Percentiles rank a stretch among this genome's conserved stretches.
These are phyloP conservation scores for Sinonovacula constricta DNA, from an alignment of 1,140 invertebrate species.

Conservation along the genomic window DNA sequence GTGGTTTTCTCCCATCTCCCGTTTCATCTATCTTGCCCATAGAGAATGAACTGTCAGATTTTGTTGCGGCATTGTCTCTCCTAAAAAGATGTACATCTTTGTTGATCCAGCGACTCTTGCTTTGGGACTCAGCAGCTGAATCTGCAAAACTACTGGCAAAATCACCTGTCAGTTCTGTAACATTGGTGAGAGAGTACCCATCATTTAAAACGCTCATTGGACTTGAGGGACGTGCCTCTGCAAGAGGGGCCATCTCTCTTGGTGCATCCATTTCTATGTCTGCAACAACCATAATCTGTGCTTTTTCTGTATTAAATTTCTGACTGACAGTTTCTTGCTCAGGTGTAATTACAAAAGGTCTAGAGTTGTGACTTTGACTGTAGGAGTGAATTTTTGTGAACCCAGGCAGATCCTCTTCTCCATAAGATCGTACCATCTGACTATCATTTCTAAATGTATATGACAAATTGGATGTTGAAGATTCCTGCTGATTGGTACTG, in stretches of 20 bases:
- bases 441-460: slow-evolving; percentile 49
- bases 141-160: slow-evolving; percentile 40
- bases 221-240: too few relatives aligned
- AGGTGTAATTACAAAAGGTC: too few relatives aligned
- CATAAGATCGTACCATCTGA: slow-evolving; percentile 46
- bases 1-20: slow-evolving; percentile 41
- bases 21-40: slow-evolving; percentile 17
- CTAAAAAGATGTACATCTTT: slow-evolving; percentile 39
- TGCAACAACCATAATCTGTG: slow-evolving; percentile 20
- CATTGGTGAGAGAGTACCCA: slow-evolving; percentile 34
- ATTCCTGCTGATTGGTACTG: background rate
- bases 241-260: background rate
- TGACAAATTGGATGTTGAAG: slow-evolving; percentile 24
- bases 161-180: slow-evolving; percentile 42
- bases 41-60: background rate
- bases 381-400: background rate
- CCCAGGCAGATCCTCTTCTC: slow-evolving; percentile 38
- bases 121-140: background rate
- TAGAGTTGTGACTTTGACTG: background rate
- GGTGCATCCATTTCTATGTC: slow-evolving; percentile 31
- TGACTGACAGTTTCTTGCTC: background rate
- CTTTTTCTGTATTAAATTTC: background rate
- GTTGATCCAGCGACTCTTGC: slow-evolving; percentile 21
- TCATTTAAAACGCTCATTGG: too few relatives aligned
- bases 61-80: background rate